A percentile compares a stretch with the other conserved stretches of the same genome.
Evolutionary conservation across 2,797 vertebrate genomes (phyloP).

Genomic region (Fratercula arctica): DNA sequence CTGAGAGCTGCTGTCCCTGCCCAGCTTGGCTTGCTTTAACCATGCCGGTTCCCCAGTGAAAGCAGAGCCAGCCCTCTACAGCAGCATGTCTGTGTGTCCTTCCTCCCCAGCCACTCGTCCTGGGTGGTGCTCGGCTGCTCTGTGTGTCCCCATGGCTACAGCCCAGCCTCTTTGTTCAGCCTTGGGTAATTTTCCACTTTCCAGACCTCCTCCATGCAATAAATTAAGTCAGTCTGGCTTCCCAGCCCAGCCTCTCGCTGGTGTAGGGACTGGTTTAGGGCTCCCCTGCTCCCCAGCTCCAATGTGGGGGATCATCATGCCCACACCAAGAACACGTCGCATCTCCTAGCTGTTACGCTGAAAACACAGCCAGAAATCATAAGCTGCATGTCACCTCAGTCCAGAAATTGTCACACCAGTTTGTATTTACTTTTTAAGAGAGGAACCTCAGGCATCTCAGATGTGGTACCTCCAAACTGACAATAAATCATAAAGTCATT

Average conservation of each 20-base stretch:
- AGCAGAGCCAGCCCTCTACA: background rate
- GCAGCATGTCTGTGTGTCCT: background rate
- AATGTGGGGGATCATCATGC: background rate
- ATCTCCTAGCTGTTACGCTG: background rate
- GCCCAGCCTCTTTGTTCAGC: slow-evolving; percentile 18
- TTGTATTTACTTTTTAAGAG: background rate
- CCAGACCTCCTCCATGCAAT: background rate
- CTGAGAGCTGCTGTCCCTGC: background rate
- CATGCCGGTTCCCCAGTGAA: fast-evolving
- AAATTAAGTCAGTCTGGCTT: slow-evolving; percentile 9
- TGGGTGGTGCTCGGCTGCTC: background rate
- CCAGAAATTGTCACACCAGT: background rate
- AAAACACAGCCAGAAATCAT: background rate
- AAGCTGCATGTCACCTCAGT: background rate
- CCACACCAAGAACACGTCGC: fast-evolving
- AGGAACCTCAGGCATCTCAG: background rate
- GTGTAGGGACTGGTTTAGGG: background rate
- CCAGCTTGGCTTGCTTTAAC: background rate
- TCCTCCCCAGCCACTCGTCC: fast-evolving
- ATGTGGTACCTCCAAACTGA: background rate
- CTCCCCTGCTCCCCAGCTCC: background rate
- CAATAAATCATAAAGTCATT: background rate
- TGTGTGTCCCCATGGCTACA: background rate
- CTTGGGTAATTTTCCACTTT: slow-evolving; percentile 28
- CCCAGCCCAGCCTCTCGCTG: background rate